Base-by-base conservation (phyloP, 1,140 invertebrate species). In the Drosophila yakuba region DNA sequence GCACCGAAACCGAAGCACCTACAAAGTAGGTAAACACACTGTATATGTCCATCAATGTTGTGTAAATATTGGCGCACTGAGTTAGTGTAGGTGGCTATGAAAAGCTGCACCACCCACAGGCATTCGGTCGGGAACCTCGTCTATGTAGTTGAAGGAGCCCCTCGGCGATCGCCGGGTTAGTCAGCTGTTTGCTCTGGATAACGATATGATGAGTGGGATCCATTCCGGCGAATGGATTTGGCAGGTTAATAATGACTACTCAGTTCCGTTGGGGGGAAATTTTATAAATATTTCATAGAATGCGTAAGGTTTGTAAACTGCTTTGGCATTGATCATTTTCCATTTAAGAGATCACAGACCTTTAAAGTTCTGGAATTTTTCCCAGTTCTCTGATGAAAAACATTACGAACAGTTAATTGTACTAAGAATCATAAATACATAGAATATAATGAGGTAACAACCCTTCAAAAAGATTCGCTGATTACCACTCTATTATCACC, bases 21-120 rank as follows among this genome's bases (percentile, higher is more conserved):
- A 76, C 56, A 77, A 77, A 76, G 63, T 56, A 76, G 73, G 73
- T 76, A 77, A 77, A 77, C 74, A 77, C 47, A 51, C 36, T 64
- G 69, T 74, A 59, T 51, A 69, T 78, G 74, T 77, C 74, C 74
- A 77, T 78, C 74, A 78, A 78, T 77, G 74, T 78, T 71, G 74
- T 71, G 74, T 77, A 78, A 78, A 78, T 78, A 78, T 78, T 78
- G 74, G 74, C 57, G 56, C 74, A 75, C 35, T 47, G 35, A 60
- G 54, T 41, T 50, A 51, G 73, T 76, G 38, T 52, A 47, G 41
- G 51, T 63, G 43, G 60, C 48, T 54, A 72, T 54, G 57, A 61
- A 60, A 32, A 74, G 58, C 50, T 58, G 74, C 74, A 77, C 74
- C 74, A 78, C 74, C 74, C 74, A 77, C 74, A 67, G 64, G 14